A percentile compares a stretch with the other conserved stretches of the same genome.
Evolutionary conservation across 2,113 vertebrate genomes (phyloP).

Genomic region (Ursus arctos): DNA sequence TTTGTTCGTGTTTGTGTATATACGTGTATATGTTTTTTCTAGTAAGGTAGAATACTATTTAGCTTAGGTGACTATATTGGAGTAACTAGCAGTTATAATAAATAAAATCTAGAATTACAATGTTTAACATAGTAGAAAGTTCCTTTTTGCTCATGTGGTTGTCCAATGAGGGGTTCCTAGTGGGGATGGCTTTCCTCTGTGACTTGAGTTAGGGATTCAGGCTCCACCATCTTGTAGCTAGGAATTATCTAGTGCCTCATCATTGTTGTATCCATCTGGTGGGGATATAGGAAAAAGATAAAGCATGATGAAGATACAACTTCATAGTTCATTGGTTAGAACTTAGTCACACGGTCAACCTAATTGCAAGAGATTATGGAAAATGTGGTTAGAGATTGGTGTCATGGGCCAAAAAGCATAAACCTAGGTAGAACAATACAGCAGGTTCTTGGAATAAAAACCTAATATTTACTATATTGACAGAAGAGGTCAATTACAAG

Average conservation of each 20-base stretch:
- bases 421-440: not conserved
- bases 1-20: not conserved
- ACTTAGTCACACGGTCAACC: not conserved
- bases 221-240: not conserved
- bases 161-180: not conserved
- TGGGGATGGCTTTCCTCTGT: not conserved
- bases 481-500: not conserved
- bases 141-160: not conserved
- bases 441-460: not conserved
- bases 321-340: not conserved
- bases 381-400: not conserved
- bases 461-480: not conserved
- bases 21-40: not conserved
- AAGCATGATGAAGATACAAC: not conserved
- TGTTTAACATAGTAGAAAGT: not conserved
- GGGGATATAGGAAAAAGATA: not conserved
- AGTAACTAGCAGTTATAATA: not conserved
- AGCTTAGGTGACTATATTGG: not conserved
- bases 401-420: not conserved
- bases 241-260: not conserved
- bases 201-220: not conserved
- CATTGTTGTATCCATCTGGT: not conserved
- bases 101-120: constrained; percentile 21
- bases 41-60: not conserved
- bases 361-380: not conserved